phyloP scores from a whole-genome alignment of 2,888 invertebrate genomes.

The Rotaria sp. region DNA sequence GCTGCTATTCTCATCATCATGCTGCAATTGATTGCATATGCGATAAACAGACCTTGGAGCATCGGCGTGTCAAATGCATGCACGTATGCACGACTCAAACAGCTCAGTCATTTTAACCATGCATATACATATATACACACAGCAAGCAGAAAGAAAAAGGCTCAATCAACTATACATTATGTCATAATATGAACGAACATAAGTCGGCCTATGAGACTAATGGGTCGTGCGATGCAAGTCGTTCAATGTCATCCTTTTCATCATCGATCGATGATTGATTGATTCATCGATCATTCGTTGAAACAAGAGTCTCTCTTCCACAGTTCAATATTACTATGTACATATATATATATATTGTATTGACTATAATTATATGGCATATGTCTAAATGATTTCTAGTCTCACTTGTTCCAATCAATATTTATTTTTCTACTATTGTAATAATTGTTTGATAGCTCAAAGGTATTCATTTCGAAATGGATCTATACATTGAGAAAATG shows the following conservation, averaged over 20 bases:
- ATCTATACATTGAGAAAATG: not conserved
- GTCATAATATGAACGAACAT: not conserved
- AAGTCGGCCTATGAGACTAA: not conserved
- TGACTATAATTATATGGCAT: not conserved
- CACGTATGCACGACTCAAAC: conserved; percentile 19
- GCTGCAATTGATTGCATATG: not conserved
- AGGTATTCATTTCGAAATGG: not conserved
- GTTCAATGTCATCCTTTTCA: not conserved
- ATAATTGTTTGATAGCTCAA: not conserved
- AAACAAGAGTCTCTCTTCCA: not conserved
- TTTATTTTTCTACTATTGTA: not conserved
- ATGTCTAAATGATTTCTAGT: not conserved
- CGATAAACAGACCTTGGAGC: conserved; percentile 18
- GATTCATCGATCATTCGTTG: not conserved
- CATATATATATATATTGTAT: not conserved
- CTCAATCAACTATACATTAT: not conserved
- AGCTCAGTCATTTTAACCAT: not conserved
- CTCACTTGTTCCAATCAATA: not conserved
- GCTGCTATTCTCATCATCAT: conserved; percentile 19
- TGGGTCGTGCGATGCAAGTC: not conserved
- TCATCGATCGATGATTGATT: conserved; percentile 6
- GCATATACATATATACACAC: not conserved
- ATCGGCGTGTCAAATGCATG: not conserved
- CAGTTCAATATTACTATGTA: not conserved
- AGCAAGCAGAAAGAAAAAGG: not conserved